Conservation (phyloP, 2,797 vertebrate species). For the Yasuhikotakia modesta region DNA sequence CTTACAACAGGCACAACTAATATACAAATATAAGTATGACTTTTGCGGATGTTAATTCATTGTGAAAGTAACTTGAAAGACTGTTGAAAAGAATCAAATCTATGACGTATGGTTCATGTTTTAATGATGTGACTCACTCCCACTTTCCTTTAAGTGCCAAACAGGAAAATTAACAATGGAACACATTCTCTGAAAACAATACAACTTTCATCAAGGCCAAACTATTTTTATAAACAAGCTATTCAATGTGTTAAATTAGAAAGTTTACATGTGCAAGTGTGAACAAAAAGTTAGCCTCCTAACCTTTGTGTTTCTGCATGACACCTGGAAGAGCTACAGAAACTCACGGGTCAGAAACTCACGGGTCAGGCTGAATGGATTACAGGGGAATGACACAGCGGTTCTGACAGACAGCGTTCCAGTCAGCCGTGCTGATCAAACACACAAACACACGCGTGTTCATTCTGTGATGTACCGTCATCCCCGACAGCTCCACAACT, state of each 20-base stretch:
- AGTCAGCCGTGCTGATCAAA: constrained; percentile 26
- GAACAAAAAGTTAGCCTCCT: constrained; percentile 11
- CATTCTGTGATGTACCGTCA: constrained; percentile 22
- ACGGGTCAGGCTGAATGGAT: constrained; percentile 48
- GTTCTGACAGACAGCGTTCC: constrained; percentile 52
- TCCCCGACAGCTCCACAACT: background rate
- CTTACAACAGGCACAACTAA: too few relatives aligned
- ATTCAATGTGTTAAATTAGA: constrained; percentile 44
- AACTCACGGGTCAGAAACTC: constrained; percentile 39
- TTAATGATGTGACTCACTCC: constrained; percentile 62
- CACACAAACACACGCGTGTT: background rate
- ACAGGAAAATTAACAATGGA: constrained; percentile 71
- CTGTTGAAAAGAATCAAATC: constrained; percentile 56
- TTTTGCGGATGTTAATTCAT: constrained; percentile 39
- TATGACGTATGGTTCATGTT: constrained; percentile 68
- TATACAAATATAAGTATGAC: constrained; percentile 26
- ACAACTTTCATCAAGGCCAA: constrained; percentile 22
- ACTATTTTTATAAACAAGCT: constrained; percentile 43
- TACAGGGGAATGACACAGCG: constrained; percentile 52
- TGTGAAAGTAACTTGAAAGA: constrained; percentile 61
- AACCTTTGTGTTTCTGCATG: constrained; percentile 29
- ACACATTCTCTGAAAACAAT: constrained; percentile 53
- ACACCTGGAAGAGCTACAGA: constrained; percentile 45
- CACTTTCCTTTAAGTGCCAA: constrained; percentile 72
- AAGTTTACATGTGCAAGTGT: constrained; percentile 6